These are phyloP conservation scores for Loris lydekkerianus DNA, from an alignment of 2,797 vertebrate genomes.

Conservation along the genomic window DNA sequence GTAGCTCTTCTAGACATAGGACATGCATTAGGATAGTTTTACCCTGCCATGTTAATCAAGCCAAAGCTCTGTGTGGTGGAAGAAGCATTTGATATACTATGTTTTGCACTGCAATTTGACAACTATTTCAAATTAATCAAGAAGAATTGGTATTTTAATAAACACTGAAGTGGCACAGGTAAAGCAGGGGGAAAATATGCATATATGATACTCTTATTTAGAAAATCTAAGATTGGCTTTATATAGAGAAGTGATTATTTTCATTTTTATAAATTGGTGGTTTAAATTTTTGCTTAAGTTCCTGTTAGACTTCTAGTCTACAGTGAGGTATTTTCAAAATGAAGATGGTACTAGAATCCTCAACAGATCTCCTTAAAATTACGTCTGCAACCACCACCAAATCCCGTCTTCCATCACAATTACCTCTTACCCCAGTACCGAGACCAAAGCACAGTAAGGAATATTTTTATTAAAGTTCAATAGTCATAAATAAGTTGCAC, in stretches of 20 bases:
- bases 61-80: not conserved
- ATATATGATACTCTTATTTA: not conserved
- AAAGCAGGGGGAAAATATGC: constrained; percentile 46
- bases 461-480: constrained; percentile 76
- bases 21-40: not conserved
- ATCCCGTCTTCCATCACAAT: not conserved
- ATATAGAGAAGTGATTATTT: constrained; percentile 52
- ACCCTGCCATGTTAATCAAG: not conserved
- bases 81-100: not conserved
- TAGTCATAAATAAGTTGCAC: constrained; percentile 66
- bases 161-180: not conserved
- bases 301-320: not conserved
- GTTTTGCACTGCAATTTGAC: constrained; percentile 35
- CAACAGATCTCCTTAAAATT: constrained; percentile 44
- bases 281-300: constrained; percentile 47
- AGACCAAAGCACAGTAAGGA: constrained; percentile 68
- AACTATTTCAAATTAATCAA: constrained; percentile 30
- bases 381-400: constrained; percentile 6
- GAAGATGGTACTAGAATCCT: constrained; percentile 22
- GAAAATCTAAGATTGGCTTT: constrained; percentile 39
- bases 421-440: not conserved
- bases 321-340: constrained; percentile 49
- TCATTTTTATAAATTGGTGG: constrained; percentile 51
- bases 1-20: not conserved
- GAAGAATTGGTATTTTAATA: constrained; percentile 8